Evolutionary conservation across 2,888 invertebrate genomes (phyloP), one percentile per base, ranked within the genome.

Genomic region (Chydorus sphaericus): DNA sequence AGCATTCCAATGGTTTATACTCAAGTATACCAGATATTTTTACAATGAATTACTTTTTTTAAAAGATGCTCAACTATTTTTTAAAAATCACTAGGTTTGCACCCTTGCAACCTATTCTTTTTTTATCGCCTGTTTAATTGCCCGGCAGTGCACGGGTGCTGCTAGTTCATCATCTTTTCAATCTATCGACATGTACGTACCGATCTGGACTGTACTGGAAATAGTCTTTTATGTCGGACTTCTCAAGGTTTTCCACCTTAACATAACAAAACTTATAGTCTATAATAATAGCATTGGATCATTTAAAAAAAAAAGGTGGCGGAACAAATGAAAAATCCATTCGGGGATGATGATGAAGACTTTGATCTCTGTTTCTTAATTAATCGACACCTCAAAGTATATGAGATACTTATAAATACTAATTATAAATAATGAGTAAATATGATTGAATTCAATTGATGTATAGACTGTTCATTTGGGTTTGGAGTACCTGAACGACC

Each of bases 181-280:
- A n/a, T 33, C 44, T n/a, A 28, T 57, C 10, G 79, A 79, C 63
- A 72, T 73, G 57, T 80, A 77, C 63, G 62, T 80, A 53, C 80
- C 80, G 3, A 66, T 78, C 48, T 79, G 79, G 63, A 79, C 79
- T 8, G 69, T 80, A 54, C 67, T 80, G 10, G 79, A 80, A 66
- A 78, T 80, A 66, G 75, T 79, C 66, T 78, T 80, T 66, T 80
- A 78, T 66, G 78, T 80, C 78, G 80, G 80, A n/a, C 69, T 80
- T 62, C 67, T 80, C 3, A 80, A 80, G 72, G 79, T 78, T 59
- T n/a, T n/a, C n/a, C n/a, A n/a, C n/a, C n/a, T n/a, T n/a, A n/a
- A n/a, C n/a, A n/a, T n/a, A n/a, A n/a, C n/a, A n/a, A n/a, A n/a
- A n/a, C n/a, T n/a, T n/a, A n/a, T n/a, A n/a, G n/a, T 26, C 28